phyloP scores from a whole-genome alignment of 2,797 vertebrate genomes.

The Paedocypris micromegethes region DNA sequence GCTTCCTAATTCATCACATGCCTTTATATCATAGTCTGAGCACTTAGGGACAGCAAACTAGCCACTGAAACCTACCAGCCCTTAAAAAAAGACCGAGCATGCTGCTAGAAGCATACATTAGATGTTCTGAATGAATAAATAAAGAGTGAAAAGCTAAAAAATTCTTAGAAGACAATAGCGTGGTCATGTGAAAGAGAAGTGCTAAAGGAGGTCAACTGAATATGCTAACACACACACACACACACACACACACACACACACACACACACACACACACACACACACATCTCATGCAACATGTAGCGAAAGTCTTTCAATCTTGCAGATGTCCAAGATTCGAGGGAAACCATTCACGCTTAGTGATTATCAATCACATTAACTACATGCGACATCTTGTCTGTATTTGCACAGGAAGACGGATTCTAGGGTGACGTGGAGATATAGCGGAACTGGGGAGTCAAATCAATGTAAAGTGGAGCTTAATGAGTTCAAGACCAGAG shows the following conservation, averaged over 20 bases:
- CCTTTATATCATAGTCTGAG: slow-evolving; percentile 18
- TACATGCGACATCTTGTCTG: too few relatives aligned
- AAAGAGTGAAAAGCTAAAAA: slow-evolving; percentile 13
- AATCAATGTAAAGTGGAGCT: too few relatives aligned
- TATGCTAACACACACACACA: slow-evolving; percentile 1
- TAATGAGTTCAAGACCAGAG: too few relatives aligned
- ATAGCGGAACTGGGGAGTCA: too few relatives aligned
- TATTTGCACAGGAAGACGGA: too few relatives aligned
- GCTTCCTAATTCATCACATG: slow-evolving; percentile 38
- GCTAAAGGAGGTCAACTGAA: not conserved
- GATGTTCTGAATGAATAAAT: not conserved
- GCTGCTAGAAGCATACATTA: slow-evolving; percentile 1
- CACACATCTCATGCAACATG: too few relatives aligned
- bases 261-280: not conserved
- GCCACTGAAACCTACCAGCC: not conserved
- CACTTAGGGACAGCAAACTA: slow-evolving; percentile 3
- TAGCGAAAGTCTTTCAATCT: too few relatives aligned
- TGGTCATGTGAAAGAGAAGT: not conserved
- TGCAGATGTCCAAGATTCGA: too few relatives aligned
- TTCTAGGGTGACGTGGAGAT: too few relatives aligned
- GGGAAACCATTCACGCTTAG: too few relatives aligned
- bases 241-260: not conserved
- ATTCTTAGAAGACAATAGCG: not conserved
- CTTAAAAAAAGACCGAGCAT: not conserved
- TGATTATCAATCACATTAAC: too few relatives aligned